Percentiles rank a stretch among this genome's conserved stretches.
Evolutionary conservation across 2,888 invertebrate species (phyloP).

Genomic region (Leptura quadrifasciata): DNA sequence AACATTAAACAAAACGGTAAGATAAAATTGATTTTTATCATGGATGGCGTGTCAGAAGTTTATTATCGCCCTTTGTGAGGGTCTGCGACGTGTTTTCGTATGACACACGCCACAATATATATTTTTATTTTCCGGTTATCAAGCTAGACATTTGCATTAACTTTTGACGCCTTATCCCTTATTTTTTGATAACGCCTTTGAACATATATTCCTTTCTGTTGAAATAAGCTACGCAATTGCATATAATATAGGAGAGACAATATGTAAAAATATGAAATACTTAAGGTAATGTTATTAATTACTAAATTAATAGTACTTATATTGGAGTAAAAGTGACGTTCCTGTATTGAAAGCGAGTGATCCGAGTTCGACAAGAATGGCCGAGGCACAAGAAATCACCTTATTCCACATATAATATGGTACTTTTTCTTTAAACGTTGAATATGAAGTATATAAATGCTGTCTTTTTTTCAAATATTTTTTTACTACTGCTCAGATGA

Average conservation of each 20-base stretch:
- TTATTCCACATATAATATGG: no score
- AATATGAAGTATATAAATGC: no score
- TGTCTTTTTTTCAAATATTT: no score
- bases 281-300: no score
- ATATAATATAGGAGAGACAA: background rate
- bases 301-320: no score
- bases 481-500: no score
- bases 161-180: background rate
- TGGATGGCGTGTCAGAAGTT: background rate
- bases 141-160: background rate
- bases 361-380: no score
- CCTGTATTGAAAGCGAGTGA: no score
- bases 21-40: background rate
- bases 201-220: background rate
- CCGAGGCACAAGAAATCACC: no score
- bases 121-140: conserved; percentile 7
- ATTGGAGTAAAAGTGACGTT: no score
- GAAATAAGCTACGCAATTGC: background rate
- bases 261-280: background rate
- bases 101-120: background rate
- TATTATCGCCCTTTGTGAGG: background rate
- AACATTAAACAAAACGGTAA: background rate
- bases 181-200: background rate
- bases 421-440: no score
- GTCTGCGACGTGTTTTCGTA: background rate